Evolutionary conservation across 2,888 invertebrate genomes (phyloP).

Genomic region (Orchesella flavescens): DNA sequence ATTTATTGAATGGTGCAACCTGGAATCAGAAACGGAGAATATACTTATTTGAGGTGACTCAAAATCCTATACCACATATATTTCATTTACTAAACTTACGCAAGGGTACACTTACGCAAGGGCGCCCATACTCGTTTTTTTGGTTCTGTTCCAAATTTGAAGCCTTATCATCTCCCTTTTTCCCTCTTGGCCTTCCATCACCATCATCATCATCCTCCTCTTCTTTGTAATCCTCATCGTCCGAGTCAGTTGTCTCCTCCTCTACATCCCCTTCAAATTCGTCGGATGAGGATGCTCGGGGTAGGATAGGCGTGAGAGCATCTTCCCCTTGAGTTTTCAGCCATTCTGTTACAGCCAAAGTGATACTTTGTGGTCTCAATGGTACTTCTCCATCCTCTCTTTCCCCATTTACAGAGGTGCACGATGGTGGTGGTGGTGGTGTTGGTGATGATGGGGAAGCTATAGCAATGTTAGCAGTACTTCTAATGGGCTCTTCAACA

Average conservation of each 20-base stretch:
- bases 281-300: slow-evolving; percentile 54
- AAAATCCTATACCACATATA: not conserved
- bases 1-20: slow-evolving; percentile 72
- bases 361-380: slow-evolving; percentile 71
- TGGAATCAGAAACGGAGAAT: too few relatives aligned
- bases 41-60: not conserved
- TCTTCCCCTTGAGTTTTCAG: slow-evolving; percentile 71
- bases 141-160: slow-evolving; percentile 72
- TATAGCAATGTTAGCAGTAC: not conserved
- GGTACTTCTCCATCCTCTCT: slow-evolving; percentile 44
- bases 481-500: slow-evolving; percentile 43
- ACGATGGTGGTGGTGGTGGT: slow-evolving; percentile 8
- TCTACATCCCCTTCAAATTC: slow-evolving; percentile 63
- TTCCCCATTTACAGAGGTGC: slow-evolving; percentile 9
- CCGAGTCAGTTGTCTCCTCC: slow-evolving; percentile 55
- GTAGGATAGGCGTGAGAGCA: slow-evolving; percentile 69
- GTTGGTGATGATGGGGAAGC: not conserved
- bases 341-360: slow-evolving; percentile 72
- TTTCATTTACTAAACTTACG: too few relatives aligned
- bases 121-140: slow-evolving; percentile 78
- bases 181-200: slow-evolving; percentile 7
- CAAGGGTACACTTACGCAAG: too few relatives aligned
- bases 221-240: slow-evolving; percentile 58
- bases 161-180: slow-evolving; percentile 51
- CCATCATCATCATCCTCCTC: slow-evolving; percentile 58